Conservation (phyloP, 2,113 vertebrate genomes). For the Bos indicus region DNA sequence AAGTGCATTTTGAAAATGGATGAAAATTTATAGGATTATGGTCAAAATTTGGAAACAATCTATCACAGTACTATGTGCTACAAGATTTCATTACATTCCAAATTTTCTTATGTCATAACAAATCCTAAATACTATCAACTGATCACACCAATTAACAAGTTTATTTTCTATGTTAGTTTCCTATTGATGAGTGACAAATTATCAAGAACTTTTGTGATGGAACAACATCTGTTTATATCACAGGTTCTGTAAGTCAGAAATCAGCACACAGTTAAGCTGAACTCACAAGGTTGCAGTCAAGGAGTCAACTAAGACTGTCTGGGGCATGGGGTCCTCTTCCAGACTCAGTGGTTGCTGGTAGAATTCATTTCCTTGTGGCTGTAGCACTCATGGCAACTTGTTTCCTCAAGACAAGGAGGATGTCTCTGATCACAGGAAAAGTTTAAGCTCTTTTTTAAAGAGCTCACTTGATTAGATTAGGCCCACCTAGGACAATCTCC, state of each 20-base stretch:
- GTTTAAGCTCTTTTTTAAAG: neutral
- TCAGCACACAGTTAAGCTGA: no score
- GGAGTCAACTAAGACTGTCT: no score
- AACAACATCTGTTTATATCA: no score
- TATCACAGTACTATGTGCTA: neutral
- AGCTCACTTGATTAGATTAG: neutral
- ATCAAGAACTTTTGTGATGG: no score
- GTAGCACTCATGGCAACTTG: neutral
- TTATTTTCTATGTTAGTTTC: neutral
- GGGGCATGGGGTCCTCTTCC: no score
- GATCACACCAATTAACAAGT: neutral
- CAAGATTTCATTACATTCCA: neutral
- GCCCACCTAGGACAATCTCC: neutral
- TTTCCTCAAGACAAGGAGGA: neutral
- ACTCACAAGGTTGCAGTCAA: no score
- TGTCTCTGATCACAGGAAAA: neutral
- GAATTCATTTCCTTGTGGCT: neutral
- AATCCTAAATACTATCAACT: neutral
- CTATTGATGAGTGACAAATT: no score
- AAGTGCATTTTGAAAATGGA: no score
- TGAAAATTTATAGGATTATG: no score
- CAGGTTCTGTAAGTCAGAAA: no score
- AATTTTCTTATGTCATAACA: neutral
- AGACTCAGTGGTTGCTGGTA: neutral
- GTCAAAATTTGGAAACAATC: no score